phyloP scores from a whole-genome alignment of 2,888 invertebrate genomes.

The Ceramica pisi region DNA sequence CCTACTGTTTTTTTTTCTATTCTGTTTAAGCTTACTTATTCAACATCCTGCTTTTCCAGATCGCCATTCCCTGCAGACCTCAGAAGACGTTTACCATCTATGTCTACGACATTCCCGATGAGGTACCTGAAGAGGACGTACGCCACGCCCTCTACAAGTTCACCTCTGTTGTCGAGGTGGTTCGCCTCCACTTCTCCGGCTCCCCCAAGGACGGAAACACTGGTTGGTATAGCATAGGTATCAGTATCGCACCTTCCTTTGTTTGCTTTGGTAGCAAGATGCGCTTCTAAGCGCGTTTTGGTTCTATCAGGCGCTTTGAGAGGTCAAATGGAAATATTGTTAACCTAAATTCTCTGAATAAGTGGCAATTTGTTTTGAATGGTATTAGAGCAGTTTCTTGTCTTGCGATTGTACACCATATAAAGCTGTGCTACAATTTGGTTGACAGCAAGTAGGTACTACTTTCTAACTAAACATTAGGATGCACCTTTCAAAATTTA shows the following conservation, averaged over 20 bases:
- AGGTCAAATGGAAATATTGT: neutral
- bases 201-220: constrained; percentile 85
- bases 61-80: constrained; percentile 96
- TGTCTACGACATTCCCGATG: constrained; percentile 95
- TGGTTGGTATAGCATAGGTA: constrained; percentile 72
- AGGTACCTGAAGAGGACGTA: constrained; percentile 96
- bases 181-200: constrained; percentile 91
- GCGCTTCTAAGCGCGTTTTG: neutral
- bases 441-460: too few species aligned
- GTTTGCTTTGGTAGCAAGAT: constrained; percentile 37
- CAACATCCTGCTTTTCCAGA: constrained; percentile 81
- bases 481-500: constrained; percentile 45
- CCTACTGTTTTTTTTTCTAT: neutral
- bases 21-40: neutral
- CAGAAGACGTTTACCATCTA: constrained; percentile 96
- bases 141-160: constrained; percentile 95
- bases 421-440: neutral
- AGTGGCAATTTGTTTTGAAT: neutral
- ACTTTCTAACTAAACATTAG: constrained; percentile 10
- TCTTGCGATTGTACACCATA: neutral
- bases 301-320: constrained; percentile 21
- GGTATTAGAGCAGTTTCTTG: neutral
- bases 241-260: constrained; percentile 46
- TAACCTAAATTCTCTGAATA: neutral
- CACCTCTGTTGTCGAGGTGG: constrained; percentile 95